phyloP scores from a whole-genome alignment of 1,140 invertebrate genomes.

The Oncopeltus fasciatus region DNA sequence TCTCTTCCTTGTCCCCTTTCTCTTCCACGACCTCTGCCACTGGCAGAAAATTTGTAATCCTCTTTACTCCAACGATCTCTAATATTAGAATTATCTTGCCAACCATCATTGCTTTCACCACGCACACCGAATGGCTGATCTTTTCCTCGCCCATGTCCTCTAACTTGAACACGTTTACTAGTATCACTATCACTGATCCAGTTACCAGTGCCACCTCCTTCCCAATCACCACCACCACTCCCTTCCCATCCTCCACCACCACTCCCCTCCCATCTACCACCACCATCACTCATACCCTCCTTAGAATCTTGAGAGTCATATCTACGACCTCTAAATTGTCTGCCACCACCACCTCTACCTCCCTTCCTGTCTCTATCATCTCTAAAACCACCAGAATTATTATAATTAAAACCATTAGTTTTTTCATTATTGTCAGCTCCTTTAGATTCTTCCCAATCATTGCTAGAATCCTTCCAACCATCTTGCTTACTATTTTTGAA shows the following conservation, averaged over 20 bases:
- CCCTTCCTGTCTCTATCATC: background rate
- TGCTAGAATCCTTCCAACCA: background rate
- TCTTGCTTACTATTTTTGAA: background rate
- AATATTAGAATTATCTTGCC: slow-evolving; percentile 10
- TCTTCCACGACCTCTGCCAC: slow-evolving; percentile 12
- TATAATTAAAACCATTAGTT: background rate
- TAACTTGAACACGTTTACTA: too few species aligned
- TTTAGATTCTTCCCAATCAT: background rate
- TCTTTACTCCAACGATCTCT: slow-evolving; percentile 1
- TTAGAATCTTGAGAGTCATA: background rate
- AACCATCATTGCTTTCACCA: background rate
- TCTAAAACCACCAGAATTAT: background rate
- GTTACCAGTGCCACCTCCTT: slow-evolving; percentile 2
- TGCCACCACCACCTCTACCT: slow-evolving; percentile 14
- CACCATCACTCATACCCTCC: background rate
- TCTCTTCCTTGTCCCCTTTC: slow-evolving; percentile 10
- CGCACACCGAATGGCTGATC: background rate
- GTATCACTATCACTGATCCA: too few species aligned
- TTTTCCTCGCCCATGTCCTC: background rate
- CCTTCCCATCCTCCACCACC: background rate
- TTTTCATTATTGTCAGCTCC: background rate
- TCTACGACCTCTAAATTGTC: too few species aligned
- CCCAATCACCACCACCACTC: background rate
- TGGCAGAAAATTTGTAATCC: slow-evolving; percentile 13
- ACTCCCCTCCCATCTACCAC: slow-evolving; percentile 17